Evolutionary conservation across 2,888 invertebrate species (phyloP), one percentile per base, ranked within the genome.

Genomic region (Melanargia galathea): DNA sequence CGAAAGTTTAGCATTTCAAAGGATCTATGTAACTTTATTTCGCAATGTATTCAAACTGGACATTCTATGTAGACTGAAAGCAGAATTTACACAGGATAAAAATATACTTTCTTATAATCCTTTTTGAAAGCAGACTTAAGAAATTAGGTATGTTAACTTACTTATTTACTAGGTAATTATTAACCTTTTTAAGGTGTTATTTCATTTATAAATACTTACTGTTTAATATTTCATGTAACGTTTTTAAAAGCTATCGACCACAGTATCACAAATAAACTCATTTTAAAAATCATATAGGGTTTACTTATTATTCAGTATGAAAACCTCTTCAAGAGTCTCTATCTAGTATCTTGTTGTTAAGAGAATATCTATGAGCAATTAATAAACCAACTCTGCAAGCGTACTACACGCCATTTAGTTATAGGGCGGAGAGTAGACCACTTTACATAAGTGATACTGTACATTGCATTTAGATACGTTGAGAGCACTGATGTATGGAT

Each of bases 1-100:
- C 35, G 33, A 49, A 56, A 62, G 59, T 65, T 62, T 60, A 38
- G 51, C 43, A 35, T 60, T 62, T 59, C 59, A 22, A 62, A 65
- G 49, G 48, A 59, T 62, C 60, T 46, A 35, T 48, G 24, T 54
- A 38, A 13, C 20, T 54, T 38, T 38, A 38, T 54, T 54, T n/a
- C 20, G 40, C 38, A 38, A 33, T 33, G 33, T 33, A 33, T 51
- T 51, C 4, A n/a, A 33, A 18, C 33, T 30, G 33, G 51, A 11
- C 16, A 33, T n/a, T 51, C 51, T 33, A 18, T 51, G 51, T 8
- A 33, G 11, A 26, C 49, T 26, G 24, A 13, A 8, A 10, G 16
- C 2, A 49, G 24, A 49, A n/a, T 38, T 38, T 4, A 0, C 8
- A 10, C 6, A 24, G 1, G n/a, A 49, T n/a, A 5, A 16, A 16